These are phyloP conservation scores for Rhinichthys klamathensis DNA, from an alignment of 2,113 vertebrate species.

Conservation along the genomic window DNA sequence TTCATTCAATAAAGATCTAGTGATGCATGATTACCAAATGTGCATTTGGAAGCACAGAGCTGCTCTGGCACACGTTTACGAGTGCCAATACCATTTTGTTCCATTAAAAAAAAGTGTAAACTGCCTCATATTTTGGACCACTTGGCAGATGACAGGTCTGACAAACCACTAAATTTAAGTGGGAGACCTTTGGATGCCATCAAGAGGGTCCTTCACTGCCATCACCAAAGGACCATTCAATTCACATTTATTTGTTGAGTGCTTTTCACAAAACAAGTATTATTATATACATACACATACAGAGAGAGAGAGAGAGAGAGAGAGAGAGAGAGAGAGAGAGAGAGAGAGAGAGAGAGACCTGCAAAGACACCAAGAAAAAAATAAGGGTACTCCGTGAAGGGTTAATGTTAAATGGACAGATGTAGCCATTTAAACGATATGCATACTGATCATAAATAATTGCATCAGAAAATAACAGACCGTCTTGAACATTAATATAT, in stretches of 20 bases:
- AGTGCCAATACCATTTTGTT: not conserved
- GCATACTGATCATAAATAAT: not conserved
- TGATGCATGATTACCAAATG: not conserved
- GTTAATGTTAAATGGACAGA: conserved; percentile 12
- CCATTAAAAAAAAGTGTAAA: not conserved
- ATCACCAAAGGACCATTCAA: no score
- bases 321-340: no score
- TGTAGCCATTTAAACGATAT: not conserved
- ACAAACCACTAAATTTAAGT: not conserved
- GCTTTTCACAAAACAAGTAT: no score
- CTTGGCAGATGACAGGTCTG: not conserved
- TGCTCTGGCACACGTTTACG: not conserved
- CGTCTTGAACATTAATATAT: not conserved
- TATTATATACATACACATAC: not conserved
- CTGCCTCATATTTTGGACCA: not conserved
- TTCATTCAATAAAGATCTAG: conserved; percentile 13
- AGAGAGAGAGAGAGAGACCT: no score
- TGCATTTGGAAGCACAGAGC: not conserved
- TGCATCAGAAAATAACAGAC: not conserved
- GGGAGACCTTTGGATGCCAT: not conserved
- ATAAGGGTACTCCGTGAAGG: not conserved
- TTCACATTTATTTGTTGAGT: no score
- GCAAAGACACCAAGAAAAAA: no score
- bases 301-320: no score
- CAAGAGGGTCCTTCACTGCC: no score